These are phyloP conservation scores for Zoanthus sociatus DNA, from an alignment of 92 coral and sea anemone genomes.

Conservation along the genomic window DNA sequence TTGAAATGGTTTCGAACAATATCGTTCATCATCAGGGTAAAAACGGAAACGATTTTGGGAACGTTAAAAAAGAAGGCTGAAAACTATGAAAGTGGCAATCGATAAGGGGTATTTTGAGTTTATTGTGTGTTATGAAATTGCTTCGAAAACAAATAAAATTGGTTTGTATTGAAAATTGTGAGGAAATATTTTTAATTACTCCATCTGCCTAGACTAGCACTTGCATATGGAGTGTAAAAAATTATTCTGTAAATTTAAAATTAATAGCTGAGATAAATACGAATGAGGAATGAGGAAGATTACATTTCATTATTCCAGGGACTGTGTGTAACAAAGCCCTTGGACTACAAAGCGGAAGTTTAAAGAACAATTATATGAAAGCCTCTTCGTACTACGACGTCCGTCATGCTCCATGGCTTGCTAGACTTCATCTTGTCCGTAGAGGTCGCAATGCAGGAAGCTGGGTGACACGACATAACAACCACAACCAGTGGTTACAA, in stretches of 20 bases:
- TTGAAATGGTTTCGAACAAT: too few relatives aligned
- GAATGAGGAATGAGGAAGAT: too few relatives aligned
- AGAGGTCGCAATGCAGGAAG: conserved; percentile 81
- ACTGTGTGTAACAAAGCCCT: conserved; percentile 76
- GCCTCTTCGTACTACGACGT: conserved; percentile 74
- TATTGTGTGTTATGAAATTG: background rate
- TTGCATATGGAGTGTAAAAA: too few relatives aligned
- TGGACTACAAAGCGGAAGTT: conserved; percentile 71
- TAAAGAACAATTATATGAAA: conserved; percentile 75
- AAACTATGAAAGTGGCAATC: too few relatives aligned
- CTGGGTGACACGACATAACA: conserved; percentile 81
- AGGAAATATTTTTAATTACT: background rate
- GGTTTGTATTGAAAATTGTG: background rate
- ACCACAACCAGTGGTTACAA: conserved; percentile 88
- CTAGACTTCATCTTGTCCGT: conserved; percentile 74
- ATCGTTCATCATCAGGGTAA: too few relatives aligned
- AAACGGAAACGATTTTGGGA: too few relatives aligned
- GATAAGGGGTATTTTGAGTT: background rate
- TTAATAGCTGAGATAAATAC: too few relatives aligned
- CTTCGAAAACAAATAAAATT: too few relatives aligned
- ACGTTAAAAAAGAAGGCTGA: too few relatives aligned
- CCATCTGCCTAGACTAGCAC: too few relatives aligned
- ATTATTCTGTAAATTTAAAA: too few relatives aligned
- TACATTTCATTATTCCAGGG: background rate
- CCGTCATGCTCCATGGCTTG: conserved; percentile 70